phyloP scores from a whole-genome alignment of 2,888 invertebrate species.

The Leucophora obtusa region DNA sequence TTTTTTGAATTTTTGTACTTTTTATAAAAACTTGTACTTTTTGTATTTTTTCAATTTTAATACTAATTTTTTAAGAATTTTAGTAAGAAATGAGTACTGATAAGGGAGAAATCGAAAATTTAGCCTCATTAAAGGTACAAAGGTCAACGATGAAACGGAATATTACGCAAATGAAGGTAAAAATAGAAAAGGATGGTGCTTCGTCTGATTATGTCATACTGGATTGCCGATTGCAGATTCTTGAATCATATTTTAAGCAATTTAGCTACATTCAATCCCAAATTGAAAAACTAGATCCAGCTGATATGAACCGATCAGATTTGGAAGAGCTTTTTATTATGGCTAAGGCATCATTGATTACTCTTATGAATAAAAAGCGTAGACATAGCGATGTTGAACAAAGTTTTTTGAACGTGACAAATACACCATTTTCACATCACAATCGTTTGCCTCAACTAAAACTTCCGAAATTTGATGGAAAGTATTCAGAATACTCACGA shows the following conservation, averaged over 20 bases:
- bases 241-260: slow-evolving; percentile 52
- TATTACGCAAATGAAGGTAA: slow-evolving; percentile 5
- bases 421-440: too few relatives aligned
- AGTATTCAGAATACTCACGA: too few relatives aligned
- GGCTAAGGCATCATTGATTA: slow-evolving; percentile 21
- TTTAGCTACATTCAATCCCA: slow-evolving; percentile 38
- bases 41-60: too few relatives aligned
- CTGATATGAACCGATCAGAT: slow-evolving; percentile 21
- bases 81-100: too few relatives aligned
- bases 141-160: slow-evolving; percentile 38
- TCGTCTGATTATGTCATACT: slow-evolving; percentile 30
- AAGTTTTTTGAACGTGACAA: too few relatives aligned
- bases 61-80: too few relatives aligned
- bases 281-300: slow-evolving; percentile 34
- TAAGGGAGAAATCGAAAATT: background rate
- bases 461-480: too few relatives aligned
- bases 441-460: too few relatives aligned
- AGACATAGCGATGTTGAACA: slow-evolving; percentile 5
- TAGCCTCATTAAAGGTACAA: slow-evolving; percentile 37
- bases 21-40: too few relatives aligned
- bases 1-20: too few relatives aligned
- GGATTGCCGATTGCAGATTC: slow-evolving; percentile 48
- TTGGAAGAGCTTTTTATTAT: slow-evolving; percentile 42
- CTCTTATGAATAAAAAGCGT: slow-evolving; percentile 21
- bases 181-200: slow-evolving; percentile 19